phyloP scores from a whole-genome alignment of 2,113 vertebrate species.

The Chitala chitala region DNA sequence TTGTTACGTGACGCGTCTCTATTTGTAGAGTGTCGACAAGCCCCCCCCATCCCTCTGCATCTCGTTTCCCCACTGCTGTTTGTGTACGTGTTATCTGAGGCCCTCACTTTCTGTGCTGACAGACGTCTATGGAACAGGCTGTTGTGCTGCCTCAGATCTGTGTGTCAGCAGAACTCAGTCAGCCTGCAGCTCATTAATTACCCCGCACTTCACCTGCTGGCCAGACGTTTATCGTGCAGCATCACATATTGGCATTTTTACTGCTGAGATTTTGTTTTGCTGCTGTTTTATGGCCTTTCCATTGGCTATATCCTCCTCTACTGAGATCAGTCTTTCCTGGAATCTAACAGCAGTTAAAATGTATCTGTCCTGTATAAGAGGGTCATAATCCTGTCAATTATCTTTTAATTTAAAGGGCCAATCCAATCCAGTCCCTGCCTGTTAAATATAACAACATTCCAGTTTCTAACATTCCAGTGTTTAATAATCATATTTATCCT shows the following conservation, averaged over 20 bases:
- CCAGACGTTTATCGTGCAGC: conserved; percentile 37
- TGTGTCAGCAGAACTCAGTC: background rate
- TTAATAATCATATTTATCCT: background rate
- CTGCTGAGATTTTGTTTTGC: conserved; percentile 59
- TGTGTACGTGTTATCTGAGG: too few relatives aligned
- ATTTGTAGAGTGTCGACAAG: too few relatives aligned
- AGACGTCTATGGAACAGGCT: conserved; percentile 55
- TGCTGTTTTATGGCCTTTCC: conserved; percentile 52
- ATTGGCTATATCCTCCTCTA: conserved; percentile 29
- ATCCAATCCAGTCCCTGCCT: background rate
- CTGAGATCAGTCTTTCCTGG: conserved; percentile 20
- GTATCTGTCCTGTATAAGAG: background rate
- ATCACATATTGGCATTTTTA: conserved; percentile 64
- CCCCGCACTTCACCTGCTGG: conserved; percentile 27
- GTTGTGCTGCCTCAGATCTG: conserved; percentile 30
- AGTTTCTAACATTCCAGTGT: background rate
- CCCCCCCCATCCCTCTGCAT: too few relatives aligned
- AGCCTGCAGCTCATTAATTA: conserved; percentile 54
- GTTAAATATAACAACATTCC: background rate
- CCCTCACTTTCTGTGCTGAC: conserved; percentile 53
- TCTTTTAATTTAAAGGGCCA: conserved; percentile 18
- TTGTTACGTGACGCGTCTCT: too few relatives aligned
- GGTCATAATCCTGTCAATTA: conserved; percentile 14
- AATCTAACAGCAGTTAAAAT: conserved; percentile 1
- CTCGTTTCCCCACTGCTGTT: too few relatives aligned